Evolutionary conservation across 2,888 invertebrate species (phyloP).

Genomic region (Sarcophaga carnaria): DNA sequence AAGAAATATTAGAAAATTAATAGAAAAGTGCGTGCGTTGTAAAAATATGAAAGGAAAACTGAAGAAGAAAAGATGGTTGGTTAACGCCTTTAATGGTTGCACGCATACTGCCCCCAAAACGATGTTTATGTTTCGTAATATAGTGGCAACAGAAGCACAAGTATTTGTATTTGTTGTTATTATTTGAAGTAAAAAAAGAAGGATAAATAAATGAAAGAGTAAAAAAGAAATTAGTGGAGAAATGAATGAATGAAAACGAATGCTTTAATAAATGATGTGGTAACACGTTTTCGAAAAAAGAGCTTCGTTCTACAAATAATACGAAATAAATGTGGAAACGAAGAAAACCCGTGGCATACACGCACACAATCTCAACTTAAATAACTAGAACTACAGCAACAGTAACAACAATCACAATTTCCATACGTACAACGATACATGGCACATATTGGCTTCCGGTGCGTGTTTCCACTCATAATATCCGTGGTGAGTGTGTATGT

Average conservation of each 20-base stretch:
- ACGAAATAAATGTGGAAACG: conserved; percentile 5
- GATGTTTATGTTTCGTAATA: conserved; percentile 10
- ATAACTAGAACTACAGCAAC: conserved; percentile 68
- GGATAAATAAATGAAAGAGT: conserved; percentile 60
- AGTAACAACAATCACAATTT: conserved; percentile 24
- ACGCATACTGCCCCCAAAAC: conserved; percentile 38
- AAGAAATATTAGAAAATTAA: conserved; percentile 66
- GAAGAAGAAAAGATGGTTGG: conserved; percentile 58
- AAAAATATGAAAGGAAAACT: conserved; percentile 51
- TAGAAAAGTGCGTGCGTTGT: conserved; percentile 64
- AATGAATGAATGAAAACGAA: conserved; percentile 22
- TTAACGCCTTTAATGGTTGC: conserved; percentile 67
- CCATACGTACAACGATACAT: conserved; percentile 72
- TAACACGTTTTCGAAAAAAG: conserved; percentile 73
- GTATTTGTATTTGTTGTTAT: conserved; percentile 12
- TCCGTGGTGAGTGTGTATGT: conserved; percentile 21
- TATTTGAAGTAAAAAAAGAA: neutral
- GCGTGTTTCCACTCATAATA: conserved; percentile 71
- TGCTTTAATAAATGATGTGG: conserved; percentile 77
- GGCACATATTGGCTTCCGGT: conserved; percentile 77
- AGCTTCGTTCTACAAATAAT: conserved; percentile 48
- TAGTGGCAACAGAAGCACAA: neutral
- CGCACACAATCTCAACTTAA: conserved; percentile 68
- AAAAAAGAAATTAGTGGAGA: neutral
- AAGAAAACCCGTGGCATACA: conserved; percentile 54